Base-by-base conservation (phyloP, 1,140 invertebrate genomes). In the Pogonomyrmex barbatus region DNA sequence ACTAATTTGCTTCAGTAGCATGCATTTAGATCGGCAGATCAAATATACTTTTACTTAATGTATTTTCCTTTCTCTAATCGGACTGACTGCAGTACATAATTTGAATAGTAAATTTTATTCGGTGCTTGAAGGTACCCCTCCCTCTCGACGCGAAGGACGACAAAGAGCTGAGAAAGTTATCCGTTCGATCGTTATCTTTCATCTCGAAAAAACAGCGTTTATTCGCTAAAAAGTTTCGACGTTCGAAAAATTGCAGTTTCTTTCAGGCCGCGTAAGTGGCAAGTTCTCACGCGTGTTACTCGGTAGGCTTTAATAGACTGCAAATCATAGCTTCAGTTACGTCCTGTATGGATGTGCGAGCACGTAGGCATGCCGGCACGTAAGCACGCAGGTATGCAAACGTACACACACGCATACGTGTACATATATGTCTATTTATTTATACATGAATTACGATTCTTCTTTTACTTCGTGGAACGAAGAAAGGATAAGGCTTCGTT, bases 231-330 rank as follows among this genome's bases (percentile, higher is more conserved):
- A 62, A 75, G 45, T 84, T 45, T 84, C 45, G 70, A 76, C 30
- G 54, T 52, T 58, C 58, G 52, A 84, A 84, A 76, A 84, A 76
- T 84, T 84, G 62, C 50, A 30, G 39, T 67, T 65, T 30, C 14
- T 24, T 24, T 56, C 78, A 78, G 73, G 47, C 36, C 30, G 54
- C 39, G 73, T 85, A 85, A 85, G n/a, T 85, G 73, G 30, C 30
- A 75, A 62, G 60, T 85, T 85, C 58, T 85, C 60, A 85, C 73
- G 60, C 60, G n/a, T 24, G 71, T 85, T 85, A 76, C 47, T 85
- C 52, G 36, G 47, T 85, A 76, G 45, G 36, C 50, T 77, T 65
- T 85, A 85, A 85, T 85, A 65, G 47, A 85, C n/a, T 47, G 71
- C 77, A 85, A 85, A 85, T 85, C 60, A 85, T 76, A 85, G 58